phyloP scores from a whole-genome alignment of 2,113 vertebrate genomes.

The Mustelus asterias region DNA sequence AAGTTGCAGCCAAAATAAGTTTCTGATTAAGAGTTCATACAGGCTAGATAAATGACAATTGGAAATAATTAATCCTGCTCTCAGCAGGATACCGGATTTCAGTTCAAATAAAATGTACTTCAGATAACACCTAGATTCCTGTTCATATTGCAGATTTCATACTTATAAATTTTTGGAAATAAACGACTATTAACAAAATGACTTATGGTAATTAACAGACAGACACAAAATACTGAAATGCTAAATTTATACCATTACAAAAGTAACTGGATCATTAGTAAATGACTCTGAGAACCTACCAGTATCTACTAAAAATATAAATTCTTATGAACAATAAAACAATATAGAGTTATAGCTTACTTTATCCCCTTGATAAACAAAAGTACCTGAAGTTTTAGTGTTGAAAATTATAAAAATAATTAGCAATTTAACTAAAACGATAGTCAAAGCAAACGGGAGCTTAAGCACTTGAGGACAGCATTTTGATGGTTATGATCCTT shows the following conservation, averaged over 20 bases:
- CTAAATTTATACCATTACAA: neutral
- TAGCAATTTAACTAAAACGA: neutral
- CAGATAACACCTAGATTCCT: neutral
- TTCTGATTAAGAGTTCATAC: neutral
- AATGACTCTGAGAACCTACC: neutral
- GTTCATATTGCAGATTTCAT: neutral
- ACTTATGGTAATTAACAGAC: neutral
- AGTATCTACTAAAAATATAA: neutral
- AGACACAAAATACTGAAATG: neutral
- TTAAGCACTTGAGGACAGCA: neutral
- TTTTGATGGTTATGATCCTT: neutral
- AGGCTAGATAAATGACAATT: neutral
- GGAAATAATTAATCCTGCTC: neutral
- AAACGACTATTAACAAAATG: neutral
- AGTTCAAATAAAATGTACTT: neutral
- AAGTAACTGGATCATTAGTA: neutral
- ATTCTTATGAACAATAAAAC: neutral
- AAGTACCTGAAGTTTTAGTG: neutral
- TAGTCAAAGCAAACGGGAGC: neutral
- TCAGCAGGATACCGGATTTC: neutral
- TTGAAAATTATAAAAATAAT: neutral
- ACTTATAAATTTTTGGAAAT: neutral
- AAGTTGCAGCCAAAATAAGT: neutral
- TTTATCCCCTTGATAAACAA: neutral
- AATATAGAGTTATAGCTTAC: neutral